phyloP scores from a whole-genome alignment of 2,888 invertebrate species.

The Priocnemis perturbator region DNA sequence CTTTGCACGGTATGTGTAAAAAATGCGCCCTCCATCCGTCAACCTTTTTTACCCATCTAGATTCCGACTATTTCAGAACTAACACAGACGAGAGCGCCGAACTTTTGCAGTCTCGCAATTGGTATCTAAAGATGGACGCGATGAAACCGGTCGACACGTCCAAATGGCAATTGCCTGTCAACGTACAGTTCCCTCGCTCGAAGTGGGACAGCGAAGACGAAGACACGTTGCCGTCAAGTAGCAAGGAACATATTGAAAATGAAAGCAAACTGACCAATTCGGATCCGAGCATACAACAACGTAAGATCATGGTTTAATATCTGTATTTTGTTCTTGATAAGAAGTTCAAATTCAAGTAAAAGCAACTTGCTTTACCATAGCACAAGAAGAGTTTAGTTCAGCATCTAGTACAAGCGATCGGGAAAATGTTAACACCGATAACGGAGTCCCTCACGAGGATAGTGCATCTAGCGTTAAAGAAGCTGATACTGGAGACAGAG shows the following conservation, averaged over 20 bases:
- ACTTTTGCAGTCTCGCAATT: constrained; percentile 55
- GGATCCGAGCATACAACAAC: constrained; percentile 4
- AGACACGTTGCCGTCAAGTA: constrained; percentile 25
- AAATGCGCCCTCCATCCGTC: constrained; percentile 18
- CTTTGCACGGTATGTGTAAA: constrained; percentile 40
- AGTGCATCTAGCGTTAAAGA: constrained; percentile 22
- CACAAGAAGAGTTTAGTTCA: constrained; percentile 28
- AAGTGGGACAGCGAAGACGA: constrained; percentile 73
- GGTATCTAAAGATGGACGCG: constrained; percentile 62
- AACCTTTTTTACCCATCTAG: constrained; percentile 39
- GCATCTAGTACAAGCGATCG: constrained; percentile 22
- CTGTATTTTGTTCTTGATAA: constrained; percentile 9
- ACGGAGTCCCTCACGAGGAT: constrained; percentile 14
- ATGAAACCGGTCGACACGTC: constrained; percentile 35
- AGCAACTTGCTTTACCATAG: constrained; percentile 29
- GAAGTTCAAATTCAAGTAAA: constrained; percentile 22
- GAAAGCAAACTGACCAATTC: constrained; percentile 14
- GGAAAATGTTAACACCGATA: constrained; percentile 29
- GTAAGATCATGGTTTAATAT: constrained; percentile 11
- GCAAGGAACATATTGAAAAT: constrained; percentile 18
- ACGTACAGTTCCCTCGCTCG: constrained; percentile 65
- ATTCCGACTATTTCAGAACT: constrained; percentile 54
- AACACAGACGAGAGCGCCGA: constrained; percentile 57
- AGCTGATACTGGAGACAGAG: constrained; percentile 27
- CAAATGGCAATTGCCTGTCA: constrained; percentile 47